Base-by-base conservation (phyloP, 2,797 vertebrate species). In the Halcyon smyrnensis region DNA sequence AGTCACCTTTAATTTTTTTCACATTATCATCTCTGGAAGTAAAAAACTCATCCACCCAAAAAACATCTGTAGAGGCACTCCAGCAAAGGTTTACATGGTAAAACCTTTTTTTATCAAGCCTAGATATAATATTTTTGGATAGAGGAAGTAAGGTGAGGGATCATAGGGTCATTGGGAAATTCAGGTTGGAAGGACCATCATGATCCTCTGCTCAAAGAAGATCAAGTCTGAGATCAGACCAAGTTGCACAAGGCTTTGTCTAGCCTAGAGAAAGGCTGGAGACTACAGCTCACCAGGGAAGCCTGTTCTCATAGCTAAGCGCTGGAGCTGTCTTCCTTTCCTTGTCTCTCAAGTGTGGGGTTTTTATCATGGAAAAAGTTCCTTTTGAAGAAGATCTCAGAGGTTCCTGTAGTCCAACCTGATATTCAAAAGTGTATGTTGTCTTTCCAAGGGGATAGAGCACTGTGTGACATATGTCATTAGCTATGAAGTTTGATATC, bases 351-450 rank as follows among this genome's bases (percentile, higher is more conserved):
- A 87, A 76, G 27, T 30, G 27, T 63, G n/a, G 15, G 11, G 28
- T 53, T 43, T 84, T 84, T 43, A 30, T 43, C 12, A 39, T 0
- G 5, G 48, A 74, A 83, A 11, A 65, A n/a, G 14, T 13, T 90
- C 20, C 23, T 91, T 87, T 71, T 77, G 73, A 70, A 87, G 56
- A 36, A 41, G 13, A 46, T 8, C 13, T 83, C 60, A 30, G 84
- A 64, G 63, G 41, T 14, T 23, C 32, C 10, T 56, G 14, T 45
- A 56, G 75, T 56, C 43, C 57, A 85, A 27, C 9, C 39, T 91
- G 0, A 0, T 30, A 4, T 23, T 74, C 68, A 83, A 65, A 95
- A 62, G 17, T 16, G 10, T 28, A 34, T 30, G 17, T 13, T 7
- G 0, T 45, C 20, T 57, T 84, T 68, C 32, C 65, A 45, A 67